Base-by-base conservation (phyloP, 1,140 invertebrate species). In the Drosophila mauritiana region DNA sequence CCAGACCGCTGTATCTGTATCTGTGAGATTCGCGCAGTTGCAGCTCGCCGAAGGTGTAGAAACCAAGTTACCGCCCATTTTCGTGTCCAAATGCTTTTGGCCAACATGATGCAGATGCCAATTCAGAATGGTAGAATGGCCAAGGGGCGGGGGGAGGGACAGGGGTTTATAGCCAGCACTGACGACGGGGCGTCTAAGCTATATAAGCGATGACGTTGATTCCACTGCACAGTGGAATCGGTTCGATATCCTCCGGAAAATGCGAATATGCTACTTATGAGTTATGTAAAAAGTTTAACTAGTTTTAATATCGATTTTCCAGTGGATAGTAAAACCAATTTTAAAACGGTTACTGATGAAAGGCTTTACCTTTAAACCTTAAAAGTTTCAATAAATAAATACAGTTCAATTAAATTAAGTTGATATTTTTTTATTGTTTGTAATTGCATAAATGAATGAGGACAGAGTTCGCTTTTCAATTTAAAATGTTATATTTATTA, bases 31-130 rank as follows among this genome's bases (percentile, higher is more conserved):
- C 51, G 52, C 63, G 58, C 73, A 63, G 58, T 69, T 84, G 78
- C 79, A 73, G 59, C 74, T 73, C 65, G 59, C 72, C 42, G 65
- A 89, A 89, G 85, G 84, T 89, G 84, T 82, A 89, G 84, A 89
- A 89, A 89, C 86, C 80, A 79, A 89, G 84, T 67, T 76, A 40
- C 84, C 84, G 84, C 84, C 84, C 84, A 77, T 89, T 89, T 89
- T 89, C 59, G 77, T 84, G 80, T 80, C 73, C 68, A 63, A 64
- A 68, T 70, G 68, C 64, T 39, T 67, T 70, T 58, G 72, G 54
- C 76, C 82, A 85, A 79, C 83, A 82, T 88, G 65, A 85, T 88
- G 83, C 80, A 85, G 82, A 88, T 85, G 78, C 83, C 83, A 89
- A 78, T 70, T 70, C 52, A 48, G 54, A 72, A 57, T 56, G 68